phyloP scores from a whole-genome alignment of 2,113 vertebrate genomes.

The Platycercus adscitus region DNA sequence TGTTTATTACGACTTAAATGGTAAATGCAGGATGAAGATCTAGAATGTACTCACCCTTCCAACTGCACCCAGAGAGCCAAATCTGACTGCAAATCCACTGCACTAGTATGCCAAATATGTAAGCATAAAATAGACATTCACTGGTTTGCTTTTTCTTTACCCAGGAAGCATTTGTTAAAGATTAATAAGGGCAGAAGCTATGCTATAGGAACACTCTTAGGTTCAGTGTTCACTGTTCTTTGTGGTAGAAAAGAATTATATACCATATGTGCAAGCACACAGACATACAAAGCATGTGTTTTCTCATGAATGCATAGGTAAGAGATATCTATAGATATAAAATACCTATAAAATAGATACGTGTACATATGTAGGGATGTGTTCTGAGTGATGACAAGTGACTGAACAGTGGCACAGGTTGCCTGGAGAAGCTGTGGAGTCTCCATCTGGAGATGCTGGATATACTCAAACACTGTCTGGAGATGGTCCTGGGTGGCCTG shows the following conservation, averaged over 20 bases:
- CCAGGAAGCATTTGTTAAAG: background rate
- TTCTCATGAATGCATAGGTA: background rate
- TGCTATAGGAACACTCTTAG: background rate
- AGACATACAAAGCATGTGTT: background rate
- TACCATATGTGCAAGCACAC: background rate
- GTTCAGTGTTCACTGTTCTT: background rate
- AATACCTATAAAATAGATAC: background rate
- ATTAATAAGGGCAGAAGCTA: background rate
- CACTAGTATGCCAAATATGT: background rate
- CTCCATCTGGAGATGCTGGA: background rate
- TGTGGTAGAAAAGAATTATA: background rate
- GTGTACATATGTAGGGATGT: rapidly evolving
- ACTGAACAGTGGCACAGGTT: background rate
- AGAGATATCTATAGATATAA: background rate
- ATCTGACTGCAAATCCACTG: background rate
- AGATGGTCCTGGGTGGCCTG: background rate
- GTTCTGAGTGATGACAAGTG: too few relatives aligned
- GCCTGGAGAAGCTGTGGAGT: background rate
- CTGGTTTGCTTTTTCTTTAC: background rate
- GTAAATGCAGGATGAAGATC: too few relatives aligned
- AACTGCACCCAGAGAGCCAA: background rate
- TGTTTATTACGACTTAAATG: background rate
- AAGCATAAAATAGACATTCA: background rate
- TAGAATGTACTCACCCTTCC: background rate
- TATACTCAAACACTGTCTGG: background rate